Evolutionary conservation across 2,113 vertebrate species (phyloP).

Genomic region (Anguilla rostrata): DNA sequence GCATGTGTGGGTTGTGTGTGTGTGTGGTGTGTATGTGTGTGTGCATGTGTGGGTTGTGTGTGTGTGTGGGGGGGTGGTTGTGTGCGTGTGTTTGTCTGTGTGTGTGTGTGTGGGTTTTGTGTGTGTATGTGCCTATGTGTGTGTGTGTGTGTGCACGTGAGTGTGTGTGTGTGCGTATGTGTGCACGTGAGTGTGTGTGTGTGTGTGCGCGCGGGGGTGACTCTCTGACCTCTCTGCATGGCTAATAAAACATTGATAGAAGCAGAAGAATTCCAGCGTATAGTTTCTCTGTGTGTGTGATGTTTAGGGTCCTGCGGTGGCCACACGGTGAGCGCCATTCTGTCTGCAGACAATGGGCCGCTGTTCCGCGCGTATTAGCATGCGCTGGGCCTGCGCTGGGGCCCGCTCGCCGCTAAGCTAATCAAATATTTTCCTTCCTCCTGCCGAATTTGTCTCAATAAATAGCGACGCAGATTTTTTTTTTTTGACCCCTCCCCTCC

Average conservation of each 20-base stretch:
- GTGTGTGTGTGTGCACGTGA: no score
- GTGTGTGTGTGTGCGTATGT: no score
- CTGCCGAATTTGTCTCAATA: conserved; percentile 48
- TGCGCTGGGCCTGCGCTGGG: conserved; percentile 47
- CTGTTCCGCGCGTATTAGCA: conserved; percentile 61
- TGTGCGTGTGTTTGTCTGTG: no score
- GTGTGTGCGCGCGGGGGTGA: accelerated
- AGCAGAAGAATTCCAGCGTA: conserved; percentile 43
- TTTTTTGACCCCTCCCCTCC: conserved; percentile 7
- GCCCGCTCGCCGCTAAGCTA: conserved; percentile 54
- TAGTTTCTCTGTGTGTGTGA: conserved; percentile 51
- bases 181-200: background rate
- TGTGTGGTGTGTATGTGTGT: no score
- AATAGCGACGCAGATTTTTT: conserved; percentile 44
- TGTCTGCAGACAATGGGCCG: conserved; percentile 56
- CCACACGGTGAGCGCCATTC: conserved; percentile 58
- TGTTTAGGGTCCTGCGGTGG: conserved; percentile 50
- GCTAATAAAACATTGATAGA: conserved; percentile 50
- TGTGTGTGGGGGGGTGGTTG: no score
- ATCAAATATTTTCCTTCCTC: conserved; percentile 65
- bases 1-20: no score
- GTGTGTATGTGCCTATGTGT: no score
- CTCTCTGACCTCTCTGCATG: conserved; percentile 47
- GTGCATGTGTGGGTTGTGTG: no score
- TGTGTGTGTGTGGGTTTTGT: no score